These are phyloP conservation scores for Dilophus febrilis DNA, from an alignment of 2,888 invertebrate species.

Conservation along the genomic window DNA sequence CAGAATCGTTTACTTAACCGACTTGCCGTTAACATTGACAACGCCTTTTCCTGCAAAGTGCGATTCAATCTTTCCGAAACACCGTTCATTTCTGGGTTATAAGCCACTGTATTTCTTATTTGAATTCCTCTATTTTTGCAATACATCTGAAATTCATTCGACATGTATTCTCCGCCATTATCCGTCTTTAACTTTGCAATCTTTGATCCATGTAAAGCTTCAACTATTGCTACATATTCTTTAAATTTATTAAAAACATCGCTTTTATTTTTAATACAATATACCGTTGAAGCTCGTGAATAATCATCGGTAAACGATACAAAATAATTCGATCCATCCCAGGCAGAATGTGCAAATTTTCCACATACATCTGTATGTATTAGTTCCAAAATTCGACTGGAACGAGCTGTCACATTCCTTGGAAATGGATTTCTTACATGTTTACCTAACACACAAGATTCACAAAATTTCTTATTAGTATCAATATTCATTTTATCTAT, in stretches of 20 bases:
- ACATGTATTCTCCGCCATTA: conserved; percentile 6
- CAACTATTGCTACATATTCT: background rate
- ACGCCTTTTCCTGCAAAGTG: conserved; percentile 4
- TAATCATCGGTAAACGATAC: conserved; percentile 2
- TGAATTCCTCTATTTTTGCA: conserved; percentile 1
- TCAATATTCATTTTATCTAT: background rate
- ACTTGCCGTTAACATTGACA: background rate
- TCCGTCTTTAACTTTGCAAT: conserved; percentile 1
- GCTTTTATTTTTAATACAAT: conserved; percentile 1
- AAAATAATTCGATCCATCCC: background rate
- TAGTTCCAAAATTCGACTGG: conserved; percentile 1
- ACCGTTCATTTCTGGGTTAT: conserved; percentile 5
- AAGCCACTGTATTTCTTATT: background rate
- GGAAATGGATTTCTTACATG: conserved; percentile 1
- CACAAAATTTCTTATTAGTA: conserved; percentile 3
- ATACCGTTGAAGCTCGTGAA: conserved; percentile 1
- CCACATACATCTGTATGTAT: conserved; percentile 3
- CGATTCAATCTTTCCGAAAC: conserved; percentile 6
- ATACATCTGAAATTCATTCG: conserved; percentile 1
- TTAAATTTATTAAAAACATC: conserved; percentile 3
- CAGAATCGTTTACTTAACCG: background rate
- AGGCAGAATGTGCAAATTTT: background rate
- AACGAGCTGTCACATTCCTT: background rate
- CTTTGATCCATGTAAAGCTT: background rate
- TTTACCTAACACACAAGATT: conserved; percentile 2